Evolutionary conservation across 2,888 invertebrate species (phyloP).

Genomic region (Hoplodrina blanda): DNA sequence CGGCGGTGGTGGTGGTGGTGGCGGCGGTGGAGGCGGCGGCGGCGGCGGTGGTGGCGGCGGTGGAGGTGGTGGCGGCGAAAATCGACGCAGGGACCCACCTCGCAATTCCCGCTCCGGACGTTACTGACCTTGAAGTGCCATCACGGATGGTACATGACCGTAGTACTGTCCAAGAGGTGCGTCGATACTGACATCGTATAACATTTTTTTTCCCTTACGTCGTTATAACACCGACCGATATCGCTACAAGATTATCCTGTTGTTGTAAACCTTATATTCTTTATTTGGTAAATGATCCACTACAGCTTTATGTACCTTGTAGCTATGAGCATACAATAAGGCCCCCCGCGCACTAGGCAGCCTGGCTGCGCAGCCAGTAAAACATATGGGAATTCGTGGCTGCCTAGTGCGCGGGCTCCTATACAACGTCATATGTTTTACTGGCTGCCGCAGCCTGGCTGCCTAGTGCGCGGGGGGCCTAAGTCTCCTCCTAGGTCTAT

Average conservation of each 20-base stretch:
- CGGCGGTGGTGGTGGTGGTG: conserved; percentile 9
- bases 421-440: too few relatives aligned
- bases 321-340: too few relatives aligned
- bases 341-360: too few relatives aligned
- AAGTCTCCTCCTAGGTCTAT: background rate
- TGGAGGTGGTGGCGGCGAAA: conserved; percentile 46
- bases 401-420: too few relatives aligned
- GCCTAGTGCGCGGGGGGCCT: too few relatives aligned
- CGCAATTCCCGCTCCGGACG: conserved; percentile 90
- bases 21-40: conserved; percentile 7
- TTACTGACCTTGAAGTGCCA: conserved; percentile 76
- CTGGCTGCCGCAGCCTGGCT: too few relatives aligned
- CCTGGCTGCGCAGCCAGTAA: too few relatives aligned
- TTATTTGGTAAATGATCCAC: too few relatives aligned
- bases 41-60: conserved; percentile 7
- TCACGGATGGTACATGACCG: background rate
- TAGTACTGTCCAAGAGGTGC: conserved; percentile 25
- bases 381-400: too few relatives aligned
- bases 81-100: conserved; percentile 88
- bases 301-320: too few relatives aligned
- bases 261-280: too few relatives aligned
- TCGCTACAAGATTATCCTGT: background rate
- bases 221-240: background rate
- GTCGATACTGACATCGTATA: conserved; percentile 9
- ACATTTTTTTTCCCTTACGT: background rate